Percentiles rank a stretch among this genome's conserved stretches.
These are phyloP conservation scores for Agrotis exclamationis DNA, from an alignment of 2,888 invertebrate species.

Conservation along the genomic window DNA sequence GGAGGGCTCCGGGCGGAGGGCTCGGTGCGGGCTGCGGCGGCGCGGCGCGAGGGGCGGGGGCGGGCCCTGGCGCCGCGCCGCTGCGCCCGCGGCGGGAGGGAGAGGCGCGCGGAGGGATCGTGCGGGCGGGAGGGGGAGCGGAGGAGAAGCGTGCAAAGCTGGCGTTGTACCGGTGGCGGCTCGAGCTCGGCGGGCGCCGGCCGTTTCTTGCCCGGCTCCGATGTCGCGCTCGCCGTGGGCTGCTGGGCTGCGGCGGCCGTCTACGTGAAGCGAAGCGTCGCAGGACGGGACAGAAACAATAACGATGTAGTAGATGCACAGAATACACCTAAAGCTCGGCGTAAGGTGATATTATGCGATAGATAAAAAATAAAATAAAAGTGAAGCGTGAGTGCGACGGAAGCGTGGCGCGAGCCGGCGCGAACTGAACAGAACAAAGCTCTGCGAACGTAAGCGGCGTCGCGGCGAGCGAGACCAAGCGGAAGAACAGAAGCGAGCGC, in stretches of 20 bases:
- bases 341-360: constrained; percentile 90
- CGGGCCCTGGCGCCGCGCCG: constrained; percentile 75
- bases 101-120: constrained; percentile 76
- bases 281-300: constrained; percentile 91
- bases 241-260: constrained; percentile 91
- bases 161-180: constrained; percentile 97
- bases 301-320: constrained; percentile 91
- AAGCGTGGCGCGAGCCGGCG: constrained; percentile 89
- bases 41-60: constrained; percentile 82
- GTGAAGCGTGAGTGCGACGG: constrained; percentile 91
- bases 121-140: constrained; percentile 81
- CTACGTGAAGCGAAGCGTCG: constrained; percentile 91
- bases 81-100: constrained; percentile 74
- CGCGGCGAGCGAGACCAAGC: constrained; percentile 89
- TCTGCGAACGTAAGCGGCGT: constrained; percentile 90
- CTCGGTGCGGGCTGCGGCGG: constrained; percentile 78
- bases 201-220: constrained; percentile 98
- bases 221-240: constrained; percentile 92
- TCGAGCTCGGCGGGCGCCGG: constrained; percentile 93
- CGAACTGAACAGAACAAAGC: constrained; percentile 89
- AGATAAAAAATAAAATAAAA: constrained; percentile 89
- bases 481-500: constrained; percentile 89
- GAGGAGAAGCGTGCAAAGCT: constrained; percentile 93
- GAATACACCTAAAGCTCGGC: constrained; percentile 91
- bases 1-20: constrained; percentile 69